Percentiles rank a stretch among this genome's conserved stretches.
These are phyloP conservation scores for Mesitornis unicolor DNA, from an alignment of 2,113 vertebrate genomes.

Conservation along the genomic window DNA sequence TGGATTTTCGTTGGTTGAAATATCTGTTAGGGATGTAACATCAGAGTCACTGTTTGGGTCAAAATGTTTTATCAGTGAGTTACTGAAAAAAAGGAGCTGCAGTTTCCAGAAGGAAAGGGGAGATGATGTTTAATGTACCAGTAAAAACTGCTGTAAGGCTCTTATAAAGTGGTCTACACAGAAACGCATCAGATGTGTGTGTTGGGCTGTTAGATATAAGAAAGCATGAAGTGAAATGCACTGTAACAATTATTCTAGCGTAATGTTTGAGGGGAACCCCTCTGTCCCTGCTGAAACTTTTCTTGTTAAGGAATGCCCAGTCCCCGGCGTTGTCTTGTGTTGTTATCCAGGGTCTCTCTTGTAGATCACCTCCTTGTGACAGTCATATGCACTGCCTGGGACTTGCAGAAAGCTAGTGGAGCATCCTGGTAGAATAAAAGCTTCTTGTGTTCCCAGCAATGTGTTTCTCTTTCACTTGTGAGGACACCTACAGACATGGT, in stretches of 20 bases:
- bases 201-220: not conserved
- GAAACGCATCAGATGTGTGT: not conserved
- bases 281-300: not conserved
- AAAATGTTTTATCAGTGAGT: not conserved
- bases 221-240: not conserved
- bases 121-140: not conserved
- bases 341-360: not conserved
- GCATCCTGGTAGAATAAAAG: not conserved
- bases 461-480: not conserved
- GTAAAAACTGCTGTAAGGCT: not conserved
- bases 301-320: not conserved
- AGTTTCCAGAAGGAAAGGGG: not conserved
- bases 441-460: not conserved
- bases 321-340: fast-evolving
- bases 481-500: not conserved
- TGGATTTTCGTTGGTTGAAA: not conserved
- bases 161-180: not conserved
- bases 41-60: not conserved
- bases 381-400: not conserved
- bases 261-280: not conserved
- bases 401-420: not conserved
- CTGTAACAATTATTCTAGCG: not conserved
- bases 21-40: not conserved
- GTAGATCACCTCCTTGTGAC: not conserved
- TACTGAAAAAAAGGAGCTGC: not conserved